Evolutionary conservation across 2,113 vertebrate genomes (phyloP), one percentile per base, ranked within the genome.

Genomic region (Tragelaphus buxtoni): DNA sequence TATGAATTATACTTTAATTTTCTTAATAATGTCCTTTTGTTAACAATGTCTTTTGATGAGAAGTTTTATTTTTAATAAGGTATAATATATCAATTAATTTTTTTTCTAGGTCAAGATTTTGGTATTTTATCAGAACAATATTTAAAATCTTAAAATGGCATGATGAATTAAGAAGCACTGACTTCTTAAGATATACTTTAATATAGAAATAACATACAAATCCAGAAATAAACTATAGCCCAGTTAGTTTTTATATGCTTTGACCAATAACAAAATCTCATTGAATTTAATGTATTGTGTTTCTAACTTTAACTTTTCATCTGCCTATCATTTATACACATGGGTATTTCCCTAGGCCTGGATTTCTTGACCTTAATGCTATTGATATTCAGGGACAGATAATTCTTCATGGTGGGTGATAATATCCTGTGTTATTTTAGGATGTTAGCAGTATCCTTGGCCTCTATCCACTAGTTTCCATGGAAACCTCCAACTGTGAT

Each of bases 61-160:
- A 12, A 11, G 8, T 88, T 88, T 42, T 88, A 28, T 72, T 89
- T 91, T 94, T 84, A 20, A 26, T 79, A 47, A 61, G 4, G 9
- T 56, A 7, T 12, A 83, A 20, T 60, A 79, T 91, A 47, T 79
- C 4, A 53, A 30, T 8, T 32, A 53, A 35, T 11, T 32, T 51
- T 55, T 45, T 74, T 95, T 39, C 60, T 56, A 42, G 53, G 53
- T 83, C 47, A 69, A 32, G 7, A 35, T 85, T 79, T 61, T 55
- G 49, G 3, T 91, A 9, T 90, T 90, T 4, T 49, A 58, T 77
- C 12, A 83, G 85, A 63, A 30, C 7, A 49, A 3, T 87, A 85
- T 35, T 92, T 97, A 96, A 77, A 45, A 79, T 47, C 49, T 69
- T 90, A 42, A 88, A 90, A 86, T 69, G 49, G 53, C 55, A 90